Conservation (phyloP, 1,140 invertebrate genomes). For the Anastrepha ludens region DNA sequence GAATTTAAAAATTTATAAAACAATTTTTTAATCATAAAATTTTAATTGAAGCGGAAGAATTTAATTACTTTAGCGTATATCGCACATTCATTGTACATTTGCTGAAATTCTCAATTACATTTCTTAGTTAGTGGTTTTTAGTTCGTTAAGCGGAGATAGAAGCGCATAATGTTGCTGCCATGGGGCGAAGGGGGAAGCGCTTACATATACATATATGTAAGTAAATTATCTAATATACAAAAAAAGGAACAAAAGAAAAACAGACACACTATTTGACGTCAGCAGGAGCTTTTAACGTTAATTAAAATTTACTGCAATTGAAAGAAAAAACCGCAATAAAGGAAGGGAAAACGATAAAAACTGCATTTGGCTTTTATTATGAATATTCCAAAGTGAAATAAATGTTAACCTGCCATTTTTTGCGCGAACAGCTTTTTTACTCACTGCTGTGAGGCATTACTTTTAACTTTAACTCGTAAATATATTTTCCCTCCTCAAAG, state of each 20-base stretch:
- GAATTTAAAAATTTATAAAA: constrained; percentile 52
- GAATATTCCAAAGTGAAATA: too few relatives aligned
- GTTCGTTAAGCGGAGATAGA: too few relatives aligned
- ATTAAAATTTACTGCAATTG: not conserved
- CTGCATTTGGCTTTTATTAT: too few relatives aligned
- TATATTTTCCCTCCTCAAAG: too few relatives aligned
- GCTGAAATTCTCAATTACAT: constrained; percentile 7
- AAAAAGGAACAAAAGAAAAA: not conserved
- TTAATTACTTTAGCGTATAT: constrained; percentile 69
- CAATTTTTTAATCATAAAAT: constrained; percentile 65
- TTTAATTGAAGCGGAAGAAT: constrained; percentile 73
- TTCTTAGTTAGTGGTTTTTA: constrained; percentile 10
- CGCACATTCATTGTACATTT: not conserved
- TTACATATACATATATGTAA: too few relatives aligned
- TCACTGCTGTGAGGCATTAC: too few relatives aligned
- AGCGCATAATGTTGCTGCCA: not conserved
- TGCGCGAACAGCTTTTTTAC: too few relatives aligned
- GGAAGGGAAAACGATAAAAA: not conserved
- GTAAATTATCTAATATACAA: not conserved
- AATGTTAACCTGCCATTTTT: too few relatives aligned
- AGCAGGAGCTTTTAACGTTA: not conserved
- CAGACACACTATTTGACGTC: not conserved
- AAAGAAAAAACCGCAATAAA: not conserved
- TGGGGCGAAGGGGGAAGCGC: not conserved
- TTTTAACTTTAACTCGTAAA: too few relatives aligned